Percentiles rank a stretch among this genome's conserved stretches.
These are phyloP conservation scores for Scaptomyza polygonia DNA, from an alignment of 2,888 invertebrate genomes.

Conservation along the genomic window DNA sequence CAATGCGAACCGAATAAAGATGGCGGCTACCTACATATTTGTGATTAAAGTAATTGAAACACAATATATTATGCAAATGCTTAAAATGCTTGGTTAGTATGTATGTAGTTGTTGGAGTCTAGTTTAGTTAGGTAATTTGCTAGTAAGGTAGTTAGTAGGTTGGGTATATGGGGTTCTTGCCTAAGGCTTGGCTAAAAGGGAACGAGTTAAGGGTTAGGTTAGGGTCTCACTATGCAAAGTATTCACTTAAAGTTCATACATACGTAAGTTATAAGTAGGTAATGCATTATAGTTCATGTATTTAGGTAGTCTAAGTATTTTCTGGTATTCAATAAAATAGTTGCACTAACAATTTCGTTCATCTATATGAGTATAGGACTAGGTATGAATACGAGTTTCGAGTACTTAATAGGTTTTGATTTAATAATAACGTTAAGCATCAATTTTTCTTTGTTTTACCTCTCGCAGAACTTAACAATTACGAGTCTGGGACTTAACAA, in stretches of 20 bases:
- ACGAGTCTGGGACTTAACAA: conserved; percentile 44
- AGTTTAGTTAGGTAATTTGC: conserved; percentile 33
- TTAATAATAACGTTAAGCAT: conserved; percentile 66
- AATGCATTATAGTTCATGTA: conserved; percentile 31
- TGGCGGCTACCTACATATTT: conserved; percentile 32
- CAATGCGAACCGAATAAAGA: conserved; percentile 36
- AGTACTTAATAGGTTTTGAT: conserved; percentile 68
- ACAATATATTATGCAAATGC: conserved; percentile 56
- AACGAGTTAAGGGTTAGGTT: not conserved
- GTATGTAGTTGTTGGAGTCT: conserved; percentile 12
- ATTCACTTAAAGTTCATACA: conserved; percentile 28
- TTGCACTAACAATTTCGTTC: conserved; percentile 55
- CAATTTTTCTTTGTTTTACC: conserved; percentile 26
- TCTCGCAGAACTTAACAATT: conserved; percentile 45
- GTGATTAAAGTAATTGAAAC: conserved; percentile 50
- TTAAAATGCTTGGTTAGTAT: conserved; percentile 17
- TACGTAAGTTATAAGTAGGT: conserved; percentile 23
- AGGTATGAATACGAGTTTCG: conserved; percentile 49
- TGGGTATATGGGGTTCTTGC: conserved; percentile 53
- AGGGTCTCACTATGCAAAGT: conserved; percentile 25
- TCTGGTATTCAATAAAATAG: conserved; percentile 31
- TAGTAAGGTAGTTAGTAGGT: conserved; percentile 68
- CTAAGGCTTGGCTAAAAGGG: conserved; percentile 47
- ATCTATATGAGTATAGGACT: conserved; percentile 42
- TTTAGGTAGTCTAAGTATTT: conserved; percentile 41